Percentiles rank a stretch among this genome's conserved stretches.
phyloP scores from a whole-genome alignment of 2,888 invertebrate species.

The Drosophila greeni region DNA sequence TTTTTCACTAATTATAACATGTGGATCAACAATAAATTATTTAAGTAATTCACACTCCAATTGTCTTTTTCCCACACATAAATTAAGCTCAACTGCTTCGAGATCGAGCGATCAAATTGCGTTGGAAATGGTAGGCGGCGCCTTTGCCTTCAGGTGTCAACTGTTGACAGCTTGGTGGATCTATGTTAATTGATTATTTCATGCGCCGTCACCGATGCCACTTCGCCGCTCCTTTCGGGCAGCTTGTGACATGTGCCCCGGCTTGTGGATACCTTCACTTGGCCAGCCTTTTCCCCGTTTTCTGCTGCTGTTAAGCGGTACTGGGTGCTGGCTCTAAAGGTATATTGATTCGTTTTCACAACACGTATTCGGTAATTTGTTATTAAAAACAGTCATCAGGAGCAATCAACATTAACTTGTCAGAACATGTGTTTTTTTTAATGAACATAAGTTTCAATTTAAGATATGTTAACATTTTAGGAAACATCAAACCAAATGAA shows the following conservation, averaged over 20 bases:
- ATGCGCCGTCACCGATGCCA: conserved; percentile 20
- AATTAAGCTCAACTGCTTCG: background rate
- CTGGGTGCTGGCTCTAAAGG: conserved; percentile 1
- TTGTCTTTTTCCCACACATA: conserved; percentile 30
- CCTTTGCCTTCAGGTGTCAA: conserved; percentile 33
- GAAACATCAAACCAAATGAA: background rate
- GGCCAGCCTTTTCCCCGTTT: conserved; percentile 7
- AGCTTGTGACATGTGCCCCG: conserved; percentile 30
- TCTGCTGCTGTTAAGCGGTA: background rate
- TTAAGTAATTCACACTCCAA: too few species aligned
- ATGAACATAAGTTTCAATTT: background rate
- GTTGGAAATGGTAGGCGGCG: background rate
- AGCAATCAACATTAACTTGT: conserved; percentile 1
- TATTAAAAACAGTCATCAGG: background rate
- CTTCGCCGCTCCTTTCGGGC: conserved; percentile 18
- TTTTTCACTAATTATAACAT: too few species aligned
- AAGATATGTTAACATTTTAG: background rate
- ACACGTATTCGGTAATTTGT: conserved; percentile 10
- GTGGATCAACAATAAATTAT: too few species aligned
- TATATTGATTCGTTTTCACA: conserved; percentile 6
- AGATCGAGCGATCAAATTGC: conserved; percentile 11
- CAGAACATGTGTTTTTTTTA: conserved; percentile 3
- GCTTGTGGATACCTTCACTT: conserved; percentile 11
- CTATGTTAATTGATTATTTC: conserved; percentile 44
- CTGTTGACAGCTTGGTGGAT: conserved; percentile 39